These are phyloP conservation scores for Trissolcus japonicus DNA, from an alignment of 2,888 invertebrate genomes.

Conservation along the genomic window DNA sequence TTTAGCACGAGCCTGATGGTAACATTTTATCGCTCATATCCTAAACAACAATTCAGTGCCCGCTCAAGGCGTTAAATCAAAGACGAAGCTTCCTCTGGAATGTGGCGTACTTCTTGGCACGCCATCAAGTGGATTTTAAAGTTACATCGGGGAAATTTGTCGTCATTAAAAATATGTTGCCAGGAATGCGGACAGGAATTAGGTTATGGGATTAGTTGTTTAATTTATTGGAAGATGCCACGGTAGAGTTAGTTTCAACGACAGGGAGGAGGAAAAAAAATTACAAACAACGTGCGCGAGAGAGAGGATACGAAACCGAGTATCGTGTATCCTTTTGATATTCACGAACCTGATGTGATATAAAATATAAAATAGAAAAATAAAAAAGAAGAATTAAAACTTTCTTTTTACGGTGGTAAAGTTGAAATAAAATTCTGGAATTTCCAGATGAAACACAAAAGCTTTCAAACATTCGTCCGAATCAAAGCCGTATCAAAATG, in stretches of 20 bases:
- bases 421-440: too few relatives aligned
- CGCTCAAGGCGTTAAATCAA: slow-evolving; percentile 27
- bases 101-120: slow-evolving; percentile 18
- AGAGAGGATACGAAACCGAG: too few relatives aligned
- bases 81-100: slow-evolving; percentile 23
- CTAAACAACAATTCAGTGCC: slow-evolving; percentile 37
- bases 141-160: slow-evolving; percentile 25
- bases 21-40: slow-evolving; percentile 20
- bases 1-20: slow-evolving; percentile 4
- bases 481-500: too few relatives aligned
- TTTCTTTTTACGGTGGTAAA: background rate
- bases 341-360: background rate
- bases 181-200: slow-evolving; percentile 3
- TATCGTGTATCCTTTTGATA: too few relatives aligned
- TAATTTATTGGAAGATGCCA: background rate
- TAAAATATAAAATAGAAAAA: background rate
- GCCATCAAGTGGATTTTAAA: slow-evolving; percentile 33
- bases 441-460: too few relatives aligned
- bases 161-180: slow-evolving; percentile 25
- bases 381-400: background rate
- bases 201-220: slow-evolving; percentile 8
- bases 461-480: too few relatives aligned
- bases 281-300: too few relatives aligned
- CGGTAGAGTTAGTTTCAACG: background rate
- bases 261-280: background rate